phyloP scores from a whole-genome alignment of 2,888 invertebrate genomes.

The Dolichomitus sp. region DNA sequence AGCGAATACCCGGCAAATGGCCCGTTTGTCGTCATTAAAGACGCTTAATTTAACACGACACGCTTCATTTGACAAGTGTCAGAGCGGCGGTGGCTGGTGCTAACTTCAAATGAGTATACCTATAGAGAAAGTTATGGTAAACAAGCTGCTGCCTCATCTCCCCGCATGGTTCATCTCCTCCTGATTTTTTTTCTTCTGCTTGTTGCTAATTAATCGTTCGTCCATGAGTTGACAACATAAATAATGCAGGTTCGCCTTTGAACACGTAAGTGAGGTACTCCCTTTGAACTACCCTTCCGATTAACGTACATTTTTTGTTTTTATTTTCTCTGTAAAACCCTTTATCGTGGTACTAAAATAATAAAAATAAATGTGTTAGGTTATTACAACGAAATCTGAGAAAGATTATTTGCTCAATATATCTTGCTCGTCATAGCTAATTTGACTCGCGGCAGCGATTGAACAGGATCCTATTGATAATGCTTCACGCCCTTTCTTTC shows the following conservation, averaged over 20 bases:
- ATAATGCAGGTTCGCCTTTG: slow-evolving; percentile 32
- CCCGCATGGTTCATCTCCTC: slow-evolving; percentile 21
- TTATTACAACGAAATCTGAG: background rate
- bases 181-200: slow-evolving; percentile 5
- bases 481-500: background rate
- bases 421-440: background rate
- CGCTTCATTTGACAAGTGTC: slow-evolving; percentile 72
- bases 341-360: background rate
- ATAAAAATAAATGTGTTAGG: background rate
- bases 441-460: background rate
- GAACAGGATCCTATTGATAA: background rate
- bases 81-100: slow-evolving; percentile 25
- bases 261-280: slow-evolving; percentile 14
- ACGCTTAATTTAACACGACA: slow-evolving; percentile 77
- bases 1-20: slow-evolving; percentile 68
- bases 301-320: background rate
- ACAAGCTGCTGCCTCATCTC: slow-evolving; percentile 41
- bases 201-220: slow-evolving; percentile 46
- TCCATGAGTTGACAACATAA: slow-evolving; percentile 30
- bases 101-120: slow-evolving; percentile 29
- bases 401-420: background rate
- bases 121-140: slow-evolving; percentile 9
- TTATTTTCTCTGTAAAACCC: background rate
- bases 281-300: slow-evolving; percentile 20
- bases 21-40: slow-evolving; percentile 77